phyloP scores from a whole-genome alignment of 1,140 invertebrate genomes.

The Palaemon carinicauda region DNA sequence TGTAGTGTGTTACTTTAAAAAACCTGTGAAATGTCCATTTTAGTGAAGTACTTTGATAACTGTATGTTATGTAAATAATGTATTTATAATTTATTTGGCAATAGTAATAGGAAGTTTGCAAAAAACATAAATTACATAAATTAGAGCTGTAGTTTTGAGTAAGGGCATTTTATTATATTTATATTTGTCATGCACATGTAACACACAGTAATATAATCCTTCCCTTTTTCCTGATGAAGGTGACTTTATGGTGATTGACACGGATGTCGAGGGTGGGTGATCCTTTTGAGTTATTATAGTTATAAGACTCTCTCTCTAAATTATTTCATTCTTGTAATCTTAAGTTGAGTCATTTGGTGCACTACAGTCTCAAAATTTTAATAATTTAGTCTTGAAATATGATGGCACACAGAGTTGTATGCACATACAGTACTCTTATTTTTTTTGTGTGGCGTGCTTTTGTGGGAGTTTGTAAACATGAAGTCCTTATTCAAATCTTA shows the following conservation, averaged over 20 bases:
- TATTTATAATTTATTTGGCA: not conserved
- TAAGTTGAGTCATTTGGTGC: not conserved
- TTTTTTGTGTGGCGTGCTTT: too few species aligned
- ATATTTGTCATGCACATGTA: not conserved
- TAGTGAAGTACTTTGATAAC: too few species aligned
- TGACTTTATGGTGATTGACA: slow-evolving; percentile 47
- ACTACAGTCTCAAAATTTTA: too few species aligned
- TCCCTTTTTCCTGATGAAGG: slow-evolving; percentile 20
- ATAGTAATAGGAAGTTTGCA: too few species aligned
- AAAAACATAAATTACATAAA: too few species aligned
- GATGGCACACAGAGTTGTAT: too few species aligned
- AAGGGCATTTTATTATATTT: not conserved
- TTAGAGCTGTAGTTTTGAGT: not conserved
- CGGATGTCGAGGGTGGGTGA: slow-evolving; percentile 44
- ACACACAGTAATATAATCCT: slow-evolving; percentile 25
- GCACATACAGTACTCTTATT: too few species aligned
- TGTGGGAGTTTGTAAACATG: too few species aligned
- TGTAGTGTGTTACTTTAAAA: too few species aligned
- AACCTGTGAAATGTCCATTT: too few species aligned
- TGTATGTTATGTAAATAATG: not conserved
- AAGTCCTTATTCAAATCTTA: too few species aligned
- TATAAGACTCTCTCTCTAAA: not conserved
- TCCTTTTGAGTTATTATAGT: slow-evolving; percentile 3
- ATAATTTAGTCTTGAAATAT: too few species aligned
- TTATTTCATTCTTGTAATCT: not conserved